These are phyloP conservation scores for Rhagoletis zephyria DNA, from an alignment of 1,140 invertebrate species.

Conservation along the genomic window DNA sequence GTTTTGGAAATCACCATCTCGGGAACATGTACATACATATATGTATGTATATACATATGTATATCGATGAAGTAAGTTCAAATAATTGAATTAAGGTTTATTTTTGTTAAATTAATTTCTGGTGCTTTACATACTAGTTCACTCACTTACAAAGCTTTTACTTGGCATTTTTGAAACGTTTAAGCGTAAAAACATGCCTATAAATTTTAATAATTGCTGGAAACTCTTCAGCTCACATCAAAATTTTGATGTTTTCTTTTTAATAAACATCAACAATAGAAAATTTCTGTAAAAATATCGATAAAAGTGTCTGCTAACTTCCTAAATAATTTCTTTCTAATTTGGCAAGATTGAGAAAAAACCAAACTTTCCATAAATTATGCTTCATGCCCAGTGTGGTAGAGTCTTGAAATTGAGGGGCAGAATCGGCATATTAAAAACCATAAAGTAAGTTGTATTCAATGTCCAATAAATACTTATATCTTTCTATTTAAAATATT, in stretches of 20 bases:
- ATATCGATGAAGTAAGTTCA: background rate
- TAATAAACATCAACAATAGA: background rate
- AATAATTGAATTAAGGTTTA: background rate
- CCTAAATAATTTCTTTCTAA: background rate
- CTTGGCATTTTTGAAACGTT: no score
- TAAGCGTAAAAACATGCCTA: background rate
- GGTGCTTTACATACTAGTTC: background rate
- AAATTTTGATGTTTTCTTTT: background rate
- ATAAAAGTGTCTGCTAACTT: background rate
- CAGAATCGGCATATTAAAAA: background rate
- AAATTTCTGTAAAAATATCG: no score
- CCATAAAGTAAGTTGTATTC: background rate
- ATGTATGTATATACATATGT: no score
- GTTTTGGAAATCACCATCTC: constrained; percentile 18
- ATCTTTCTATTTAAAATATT: background rate
- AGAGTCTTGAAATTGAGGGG: background rate
- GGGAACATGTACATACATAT: no score
- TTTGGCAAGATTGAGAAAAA: background rate
- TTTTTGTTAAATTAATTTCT: background rate
- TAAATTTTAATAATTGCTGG: background rate
- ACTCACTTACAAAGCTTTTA: no score
- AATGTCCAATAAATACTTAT: background rate
- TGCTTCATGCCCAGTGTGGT: background rate
- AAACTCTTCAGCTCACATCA: background rate
- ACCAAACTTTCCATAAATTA: background rate